Conservation (phyloP, 2,888 invertebrate genomes). For the Strigamia maritima region DNA sequence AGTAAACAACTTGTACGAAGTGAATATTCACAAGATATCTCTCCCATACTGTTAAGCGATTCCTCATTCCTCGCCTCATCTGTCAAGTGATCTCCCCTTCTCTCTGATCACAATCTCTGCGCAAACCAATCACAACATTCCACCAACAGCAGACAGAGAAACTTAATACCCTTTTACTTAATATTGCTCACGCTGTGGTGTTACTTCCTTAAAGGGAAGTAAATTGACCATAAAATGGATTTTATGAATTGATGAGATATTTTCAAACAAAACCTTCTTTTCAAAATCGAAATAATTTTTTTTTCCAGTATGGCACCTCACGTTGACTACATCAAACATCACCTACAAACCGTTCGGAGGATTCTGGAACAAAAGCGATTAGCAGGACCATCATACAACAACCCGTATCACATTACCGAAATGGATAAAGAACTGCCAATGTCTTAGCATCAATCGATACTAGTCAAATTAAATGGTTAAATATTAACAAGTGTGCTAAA, state of each 20-base stretch:
- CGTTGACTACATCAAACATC: constrained; percentile 86
- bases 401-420: constrained; percentile 21
- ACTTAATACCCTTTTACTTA: neutral
- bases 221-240: no score
- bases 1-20: no score
- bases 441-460: constrained; percentile 18
- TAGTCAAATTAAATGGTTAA: constrained; percentile 8
- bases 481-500: neutral
- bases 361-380: constrained; percentile 18
- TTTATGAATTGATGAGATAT: no score
- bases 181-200: neutral
- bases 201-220: no score
- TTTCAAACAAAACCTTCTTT: neutral
- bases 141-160: no score
- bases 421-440: constrained; percentile 19
- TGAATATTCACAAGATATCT: no score
- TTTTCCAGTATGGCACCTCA: constrained; percentile 66
- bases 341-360: constrained; percentile 79
- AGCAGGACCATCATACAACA: constrained; percentile 1
- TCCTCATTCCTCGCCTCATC: no score
- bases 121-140: no score
- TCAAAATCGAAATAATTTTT: neutral
- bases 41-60: no score
- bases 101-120: no score
- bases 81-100: no score